Evolutionary conservation across 2,113 vertebrate species (phyloP).

Genomic region (Prietella phreatophila): DNA sequence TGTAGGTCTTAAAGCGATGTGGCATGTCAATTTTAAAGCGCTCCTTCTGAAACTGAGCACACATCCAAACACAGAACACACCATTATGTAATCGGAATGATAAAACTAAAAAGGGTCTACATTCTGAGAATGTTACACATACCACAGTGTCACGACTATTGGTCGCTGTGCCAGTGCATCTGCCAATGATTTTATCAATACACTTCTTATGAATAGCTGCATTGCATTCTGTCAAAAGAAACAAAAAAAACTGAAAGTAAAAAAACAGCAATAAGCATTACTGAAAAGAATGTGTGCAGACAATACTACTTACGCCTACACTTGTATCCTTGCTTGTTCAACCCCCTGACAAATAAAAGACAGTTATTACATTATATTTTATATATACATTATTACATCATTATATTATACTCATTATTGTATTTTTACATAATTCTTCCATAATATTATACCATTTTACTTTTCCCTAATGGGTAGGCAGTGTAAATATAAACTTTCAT

Average conservation of each 20-base stretch:
- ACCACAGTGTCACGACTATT: constrained; percentile 97
- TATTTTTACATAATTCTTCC: not conserved
- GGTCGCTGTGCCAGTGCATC: constrained; percentile 89
- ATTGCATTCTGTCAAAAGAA: constrained; percentile 87
- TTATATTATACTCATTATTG: not conserved
- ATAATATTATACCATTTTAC: not conserved
- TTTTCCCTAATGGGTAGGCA: not conserved
- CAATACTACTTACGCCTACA: constrained; percentile 86
- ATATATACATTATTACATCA: not conserved
- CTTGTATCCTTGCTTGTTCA: constrained; percentile 98
- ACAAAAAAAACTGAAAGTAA: not conserved
- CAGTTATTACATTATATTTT: not conserved
- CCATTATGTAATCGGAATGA: not conserved
- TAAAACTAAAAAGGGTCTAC: not conserved
- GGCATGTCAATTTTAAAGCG: constrained; percentile 99
- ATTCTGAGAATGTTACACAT: constrained; percentile 54
- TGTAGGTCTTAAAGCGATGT: constrained; percentile 89
- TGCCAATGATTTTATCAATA: constrained; percentile 92
- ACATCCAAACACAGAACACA: constrained; percentile 21
- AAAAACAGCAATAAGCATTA: not conserved
- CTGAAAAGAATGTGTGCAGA: not conserved
- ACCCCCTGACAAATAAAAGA: constrained; percentile 77
- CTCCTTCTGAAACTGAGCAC: constrained; percentile 92
- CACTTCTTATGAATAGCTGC: constrained; percentile 98
- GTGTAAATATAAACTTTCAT: not conserved